These are phyloP conservation scores for Adela reaumurella DNA, from an alignment of 2,888 invertebrate species.

Conservation along the genomic window DNA sequence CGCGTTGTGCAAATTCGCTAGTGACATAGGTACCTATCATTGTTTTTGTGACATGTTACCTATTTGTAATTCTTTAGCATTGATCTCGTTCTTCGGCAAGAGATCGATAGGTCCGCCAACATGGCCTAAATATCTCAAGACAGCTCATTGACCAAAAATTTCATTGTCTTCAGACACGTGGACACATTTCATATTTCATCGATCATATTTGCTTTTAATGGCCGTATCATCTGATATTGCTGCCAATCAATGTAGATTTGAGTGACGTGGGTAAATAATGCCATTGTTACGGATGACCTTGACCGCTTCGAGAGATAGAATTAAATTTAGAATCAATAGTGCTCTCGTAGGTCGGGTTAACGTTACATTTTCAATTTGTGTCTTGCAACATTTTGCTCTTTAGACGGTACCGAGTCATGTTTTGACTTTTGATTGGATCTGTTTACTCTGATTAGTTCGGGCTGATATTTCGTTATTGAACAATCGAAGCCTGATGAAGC, in stretches of 20 bases:
- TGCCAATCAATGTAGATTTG: background rate
- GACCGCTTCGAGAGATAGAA: background rate
- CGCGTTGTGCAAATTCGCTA: slow-evolving; percentile 17
- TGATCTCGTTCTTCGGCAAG: slow-evolving; percentile 11
- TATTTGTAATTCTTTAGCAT: slow-evolving; percentile 23
- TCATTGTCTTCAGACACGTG: background rate
- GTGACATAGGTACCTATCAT: slow-evolving; percentile 21
- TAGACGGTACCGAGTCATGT: no score
- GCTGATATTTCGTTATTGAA: no score
- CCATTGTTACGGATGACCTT: background rate
- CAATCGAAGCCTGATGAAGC: no score
- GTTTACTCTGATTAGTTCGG: no score
- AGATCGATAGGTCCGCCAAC: slow-evolving; percentile 16
- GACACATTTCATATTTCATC: background rate
- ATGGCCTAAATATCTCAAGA: slow-evolving; percentile 28
- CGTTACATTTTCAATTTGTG: background rate
- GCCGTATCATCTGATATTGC: background rate
- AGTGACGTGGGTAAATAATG: background rate
- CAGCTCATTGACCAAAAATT: background rate
- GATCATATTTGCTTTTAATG: background rate
- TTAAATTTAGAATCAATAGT: background rate
- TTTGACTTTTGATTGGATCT: no score
- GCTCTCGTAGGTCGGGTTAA: background rate
- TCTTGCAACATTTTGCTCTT: background rate
- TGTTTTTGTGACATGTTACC: slow-evolving; percentile 37